These are phyloP conservation scores for Chrysolina haemoptera DNA, from an alignment of 2,888 invertebrate species.

Conservation along the genomic window DNA sequence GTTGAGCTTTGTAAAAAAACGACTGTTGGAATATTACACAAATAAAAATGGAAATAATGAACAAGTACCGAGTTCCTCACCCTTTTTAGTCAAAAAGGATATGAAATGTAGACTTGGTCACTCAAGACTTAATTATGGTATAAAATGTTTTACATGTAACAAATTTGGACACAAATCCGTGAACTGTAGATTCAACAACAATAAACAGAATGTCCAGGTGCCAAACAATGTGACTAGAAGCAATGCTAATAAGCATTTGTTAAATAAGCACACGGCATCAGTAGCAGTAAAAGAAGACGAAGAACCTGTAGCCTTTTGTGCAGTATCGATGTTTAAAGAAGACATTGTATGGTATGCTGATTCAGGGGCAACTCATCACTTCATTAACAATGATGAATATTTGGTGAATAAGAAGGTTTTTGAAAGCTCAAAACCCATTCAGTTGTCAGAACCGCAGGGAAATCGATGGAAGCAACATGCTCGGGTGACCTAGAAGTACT, in stretches of 20 bases:
- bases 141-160: slow-evolving; percentile 43
- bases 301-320: slow-evolving; percentile 31
- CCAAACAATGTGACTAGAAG: slow-evolving; percentile 15
- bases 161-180: slow-evolving; percentile 36
- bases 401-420: slow-evolving; percentile 35
- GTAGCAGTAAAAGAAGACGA: not conserved
- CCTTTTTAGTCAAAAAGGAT: slow-evolving; percentile 19
- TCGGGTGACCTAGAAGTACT: not conserved
- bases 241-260: slow-evolving; percentile 25
- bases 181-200: not conserved
- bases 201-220: not conserved
- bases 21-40: slow-evolving; percentile 38
- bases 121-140: slow-evolving; percentile 36
- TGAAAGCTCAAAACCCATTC: slow-evolving; percentile 33
- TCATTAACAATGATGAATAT: slow-evolving; percentile 37
- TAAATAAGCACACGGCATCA: not conserved
- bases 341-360: slow-evolving; percentile 37
- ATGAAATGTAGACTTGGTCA: slow-evolving; percentile 46
- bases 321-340: slow-evolving; percentile 3
- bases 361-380: slow-evolving; percentile 45
- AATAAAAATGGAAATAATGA: not conserved
- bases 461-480: slow-evolving; percentile 41
- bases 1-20: slow-evolving; percentile 38
- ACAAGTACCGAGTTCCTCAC: slow-evolving; percentile 17
- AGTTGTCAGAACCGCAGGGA: slow-evolving; percentile 44